Evolutionary conservation across 2,888 invertebrate species (phyloP).

Genomic region (Ypsolopha sequella): DNA sequence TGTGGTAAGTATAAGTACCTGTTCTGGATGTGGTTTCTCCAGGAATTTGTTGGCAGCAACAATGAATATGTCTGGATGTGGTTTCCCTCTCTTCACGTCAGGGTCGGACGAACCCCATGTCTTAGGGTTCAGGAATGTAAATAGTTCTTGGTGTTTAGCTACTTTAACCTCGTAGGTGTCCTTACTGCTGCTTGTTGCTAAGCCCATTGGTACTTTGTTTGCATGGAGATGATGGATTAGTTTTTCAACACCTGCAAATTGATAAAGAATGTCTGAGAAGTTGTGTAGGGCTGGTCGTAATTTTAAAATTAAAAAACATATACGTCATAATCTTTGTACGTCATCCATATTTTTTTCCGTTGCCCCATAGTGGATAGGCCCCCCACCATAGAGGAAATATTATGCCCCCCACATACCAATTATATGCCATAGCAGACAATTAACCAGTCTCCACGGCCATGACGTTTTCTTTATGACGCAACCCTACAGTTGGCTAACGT

Average conservation of each 20-base stretch:
- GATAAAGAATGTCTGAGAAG: not conserved
- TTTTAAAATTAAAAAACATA: too few species aligned
- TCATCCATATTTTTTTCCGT: too few species aligned
- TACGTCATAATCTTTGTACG: too few species aligned
- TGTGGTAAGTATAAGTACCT: constrained; percentile 34
- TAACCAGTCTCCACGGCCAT: too few species aligned
- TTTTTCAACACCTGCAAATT: constrained; percentile 78
- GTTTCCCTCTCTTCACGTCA: constrained; percentile 88
- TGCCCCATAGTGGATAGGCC: too few species aligned
- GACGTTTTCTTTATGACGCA: too few species aligned
- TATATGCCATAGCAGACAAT: too few species aligned
- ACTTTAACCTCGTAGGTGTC: constrained; percentile 81
- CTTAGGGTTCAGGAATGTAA: constrained; percentile 76
- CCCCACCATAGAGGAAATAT: too few species aligned
- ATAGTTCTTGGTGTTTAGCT: constrained; percentile 74
- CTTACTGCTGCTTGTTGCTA: constrained; percentile 88
- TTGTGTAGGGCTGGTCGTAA: too few species aligned
- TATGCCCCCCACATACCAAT: too few species aligned
- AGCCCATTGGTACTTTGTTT: constrained; percentile 81
- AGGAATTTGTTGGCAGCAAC: constrained; percentile 81
- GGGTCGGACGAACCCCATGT: constrained; percentile 87
- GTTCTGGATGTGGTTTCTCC: constrained; percentile 70
- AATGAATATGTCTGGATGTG: constrained; percentile 88
- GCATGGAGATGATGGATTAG: constrained; percentile 80
- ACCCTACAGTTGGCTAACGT: too few species aligned